Evolutionary conservation across 1,140 invertebrate species (phyloP).

Genomic region (Magallana angulata): DNA sequence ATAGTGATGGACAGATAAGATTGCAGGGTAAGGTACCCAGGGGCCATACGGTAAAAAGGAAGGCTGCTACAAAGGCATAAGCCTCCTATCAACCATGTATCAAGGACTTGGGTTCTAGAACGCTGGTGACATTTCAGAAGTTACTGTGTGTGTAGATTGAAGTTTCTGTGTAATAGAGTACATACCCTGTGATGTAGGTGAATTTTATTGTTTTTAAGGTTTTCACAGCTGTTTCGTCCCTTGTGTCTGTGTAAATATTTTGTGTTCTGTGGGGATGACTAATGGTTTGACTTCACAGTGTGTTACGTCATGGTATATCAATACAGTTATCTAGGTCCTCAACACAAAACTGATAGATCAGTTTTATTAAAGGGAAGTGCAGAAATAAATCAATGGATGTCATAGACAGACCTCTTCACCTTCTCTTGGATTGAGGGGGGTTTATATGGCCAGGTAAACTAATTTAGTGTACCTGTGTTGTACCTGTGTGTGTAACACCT

Average conservation of each 20-base stretch:
- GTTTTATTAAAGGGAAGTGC: not conserved
- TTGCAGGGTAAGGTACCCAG: not conserved
- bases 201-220: not conserved
- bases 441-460: slow-evolving; percentile 26
- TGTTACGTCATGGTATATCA: not conserved
- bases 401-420: not conserved
- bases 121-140: too few species aligned
- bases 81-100: too few species aligned
- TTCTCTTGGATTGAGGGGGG: slow-evolving; percentile 1
- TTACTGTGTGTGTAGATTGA: too few species aligned
- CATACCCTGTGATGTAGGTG: not conserved
- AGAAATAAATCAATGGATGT: not conserved
- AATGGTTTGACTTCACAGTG: not conserved
- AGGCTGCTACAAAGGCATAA: not conserved
- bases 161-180: too few species aligned
- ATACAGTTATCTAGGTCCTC: not conserved
- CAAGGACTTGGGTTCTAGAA: too few species aligned
- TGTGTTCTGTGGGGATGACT: not conserved
- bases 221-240: not conserved
- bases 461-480: slow-evolving; percentile 22
- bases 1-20: not conserved
- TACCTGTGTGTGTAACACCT: slow-evolving; percentile 23
- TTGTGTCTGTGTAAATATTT: not conserved
- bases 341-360: slow-evolving; percentile 3
- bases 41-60: not conserved